Percentiles rank a stretch among this genome's conserved stretches.
phyloP scores from a whole-genome alignment of 2,797 vertebrate genomes.

The Onychomys torridus region DNA sequence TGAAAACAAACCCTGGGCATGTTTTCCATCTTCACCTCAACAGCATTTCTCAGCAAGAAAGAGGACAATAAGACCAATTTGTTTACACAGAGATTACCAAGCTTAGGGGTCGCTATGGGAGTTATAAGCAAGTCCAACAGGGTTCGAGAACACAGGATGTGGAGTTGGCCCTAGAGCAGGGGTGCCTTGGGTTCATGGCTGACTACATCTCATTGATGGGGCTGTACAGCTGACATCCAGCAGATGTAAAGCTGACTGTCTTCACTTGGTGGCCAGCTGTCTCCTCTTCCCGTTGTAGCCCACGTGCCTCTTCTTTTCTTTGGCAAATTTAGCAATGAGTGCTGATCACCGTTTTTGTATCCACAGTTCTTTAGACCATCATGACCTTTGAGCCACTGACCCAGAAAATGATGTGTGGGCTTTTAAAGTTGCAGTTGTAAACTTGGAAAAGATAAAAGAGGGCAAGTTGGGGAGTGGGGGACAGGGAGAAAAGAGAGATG shows the following conservation, averaged over 20 bases:
- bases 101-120: background rate
- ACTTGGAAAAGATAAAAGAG: background rate
- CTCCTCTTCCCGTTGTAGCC: background rate
- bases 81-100: background rate
- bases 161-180: background rate
- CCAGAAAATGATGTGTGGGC: background rate
- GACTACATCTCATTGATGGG: background rate
- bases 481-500: background rate
- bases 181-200: background rate
- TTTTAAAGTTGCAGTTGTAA: background rate
- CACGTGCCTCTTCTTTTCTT: background rate
- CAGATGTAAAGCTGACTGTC: background rate
- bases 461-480: background rate
- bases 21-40: slow-evolving; percentile 8
- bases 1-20: slow-evolving; percentile 40
- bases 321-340: background rate
- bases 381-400: background rate
- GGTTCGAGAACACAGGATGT: background rate
- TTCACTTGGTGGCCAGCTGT: background rate
- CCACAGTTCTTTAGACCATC: background rate
- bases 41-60: slow-evolving; percentile 41
- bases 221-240: background rate
- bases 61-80: background rate
- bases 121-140: background rate
- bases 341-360: background rate